Evolutionary conservation across 1,140 invertebrate species (phyloP).

Genomic region (Arctopsyche grandis): DNA sequence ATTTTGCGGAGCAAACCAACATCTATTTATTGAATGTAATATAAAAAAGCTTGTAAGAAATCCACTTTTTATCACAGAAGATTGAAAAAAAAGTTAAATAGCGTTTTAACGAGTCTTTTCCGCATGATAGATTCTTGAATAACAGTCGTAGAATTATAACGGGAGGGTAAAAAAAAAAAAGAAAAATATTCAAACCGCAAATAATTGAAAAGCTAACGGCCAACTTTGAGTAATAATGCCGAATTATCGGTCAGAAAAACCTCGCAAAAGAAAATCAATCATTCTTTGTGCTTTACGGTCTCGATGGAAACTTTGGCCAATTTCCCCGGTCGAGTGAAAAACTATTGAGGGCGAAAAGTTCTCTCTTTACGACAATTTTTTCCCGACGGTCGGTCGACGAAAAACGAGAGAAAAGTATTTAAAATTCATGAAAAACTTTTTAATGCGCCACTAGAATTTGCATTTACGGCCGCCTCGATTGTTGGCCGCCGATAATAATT

Average conservation of each 20-base stretch:
- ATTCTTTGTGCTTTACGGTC: conserved; percentile 20
- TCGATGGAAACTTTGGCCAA: conserved; percentile 32
- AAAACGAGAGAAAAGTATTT: conserved; percentile 4
- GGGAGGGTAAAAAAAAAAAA: too few relatives aligned
- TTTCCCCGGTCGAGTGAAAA: conserved; percentile 29
- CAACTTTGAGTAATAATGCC: conserved; percentile 25
- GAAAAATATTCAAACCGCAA: neutral
- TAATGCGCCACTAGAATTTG: conserved; percentile 19
- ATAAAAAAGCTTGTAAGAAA: too few relatives aligned
- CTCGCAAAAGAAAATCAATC: conserved; percentile 22
- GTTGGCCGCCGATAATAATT: neutral
- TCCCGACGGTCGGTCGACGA: neutral
- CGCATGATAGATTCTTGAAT: too few relatives aligned
- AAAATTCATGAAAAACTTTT: conserved; percentile 29
- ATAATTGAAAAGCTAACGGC: conserved; percentile 22
- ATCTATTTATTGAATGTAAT: too few relatives aligned
- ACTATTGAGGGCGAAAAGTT: conserved; percentile 30
- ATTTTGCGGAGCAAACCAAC: too few relatives aligned
- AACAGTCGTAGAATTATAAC: too few relatives aligned
- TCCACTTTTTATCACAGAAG: too few relatives aligned
- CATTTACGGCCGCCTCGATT: neutral
- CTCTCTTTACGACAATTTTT: conserved; percentile 12
- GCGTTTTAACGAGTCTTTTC: too few relatives aligned
- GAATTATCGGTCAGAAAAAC: conserved; percentile 25
- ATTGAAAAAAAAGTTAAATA: too few relatives aligned